These are phyloP conservation scores for Lagopus muta DNA, from an alignment of 2,113 vertebrate genomes.

Conservation along the genomic window DNA sequence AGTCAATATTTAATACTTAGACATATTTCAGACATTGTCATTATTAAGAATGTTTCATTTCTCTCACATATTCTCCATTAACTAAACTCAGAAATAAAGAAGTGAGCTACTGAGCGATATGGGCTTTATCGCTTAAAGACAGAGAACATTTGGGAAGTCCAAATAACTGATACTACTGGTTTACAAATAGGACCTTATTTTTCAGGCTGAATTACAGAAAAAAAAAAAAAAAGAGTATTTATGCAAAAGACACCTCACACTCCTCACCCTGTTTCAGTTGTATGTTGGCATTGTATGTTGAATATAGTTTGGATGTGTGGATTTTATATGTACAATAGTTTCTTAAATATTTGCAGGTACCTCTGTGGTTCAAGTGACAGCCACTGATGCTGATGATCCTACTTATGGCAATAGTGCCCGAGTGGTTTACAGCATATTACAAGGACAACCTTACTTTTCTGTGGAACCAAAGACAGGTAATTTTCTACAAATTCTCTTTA, in stretches of 20 bases:
- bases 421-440: slow-evolving; percentile 95
- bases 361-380: slow-evolving; percentile 94
- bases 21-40: not conserved
- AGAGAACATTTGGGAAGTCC: not conserved
- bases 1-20: not conserved
- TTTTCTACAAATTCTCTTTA: not conserved
- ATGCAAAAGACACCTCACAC: not conserved
- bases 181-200: not conserved
- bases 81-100: not conserved
- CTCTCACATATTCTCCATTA: not conserved
- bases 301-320: not conserved
- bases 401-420: slow-evolving; percentile 96
- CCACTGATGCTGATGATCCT: slow-evolving; percentile 95
- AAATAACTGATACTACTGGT: not conserved
- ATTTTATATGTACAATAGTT: not conserved
- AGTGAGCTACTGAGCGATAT: not conserved
- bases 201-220: not conserved
- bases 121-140: not conserved
- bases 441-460: slow-evolving; percentile 97
- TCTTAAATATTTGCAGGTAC: slow-evolving; percentile 83
- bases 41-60: not conserved
- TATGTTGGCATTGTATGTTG: not conserved
- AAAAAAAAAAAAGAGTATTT: not conserved
- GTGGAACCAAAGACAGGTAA: slow-evolving; percentile 97
- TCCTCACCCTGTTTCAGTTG: not conserved